Evolutionary conservation across 2,113 vertebrate genomes (phyloP), one percentile per base, ranked within the genome.

Genomic region (Prunella himalayana): DNA sequence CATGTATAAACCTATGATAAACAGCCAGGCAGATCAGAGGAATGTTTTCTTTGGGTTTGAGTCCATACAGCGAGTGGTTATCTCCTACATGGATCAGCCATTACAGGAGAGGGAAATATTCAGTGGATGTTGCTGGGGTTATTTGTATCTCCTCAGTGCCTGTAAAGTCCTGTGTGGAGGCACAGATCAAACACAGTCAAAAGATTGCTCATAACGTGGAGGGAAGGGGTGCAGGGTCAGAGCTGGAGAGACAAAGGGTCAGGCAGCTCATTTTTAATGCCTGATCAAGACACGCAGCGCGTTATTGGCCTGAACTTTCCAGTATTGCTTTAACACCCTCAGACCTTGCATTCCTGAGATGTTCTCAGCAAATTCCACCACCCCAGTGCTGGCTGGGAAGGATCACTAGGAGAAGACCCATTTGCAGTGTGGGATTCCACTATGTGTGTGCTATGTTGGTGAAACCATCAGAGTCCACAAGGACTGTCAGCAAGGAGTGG

Each of bases 51-150:
- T 63, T 64, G 35, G 10, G 10, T 64, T 86, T 49, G 42, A 54
- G 22, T 44, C 60, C 9, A 5, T 25, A 4, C 20, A 16, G 33
- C 0, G 3, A 61, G 53, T 41, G n/a, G n/a, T 47, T 37, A 3
- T 61, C 49, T 56, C 54, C 56, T 7, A 0, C 2, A 1, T 20
- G 14, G 44, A 27, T 75, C 65, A 47, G 51, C 13, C 17, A 3
- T 15, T 20, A 37, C 49, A 49, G 27, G 33, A 50, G 27, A 47
- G 47, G 50, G 15, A 51, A 42, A 45, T 31, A 18, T 0, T 31
- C 47, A 6, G 25, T 72, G 63, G 33, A 13, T 21, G 39, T 37
- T 72, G 11, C 25, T 24, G 35, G 16, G 54, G 54, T 82, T 57
- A 10, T 79, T 45, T 70, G 20, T 41, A 7, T 71, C 69, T 69